phyloP scores from a whole-genome alignment of 2,888 invertebrate species.

The Panzeria rudis region DNA sequence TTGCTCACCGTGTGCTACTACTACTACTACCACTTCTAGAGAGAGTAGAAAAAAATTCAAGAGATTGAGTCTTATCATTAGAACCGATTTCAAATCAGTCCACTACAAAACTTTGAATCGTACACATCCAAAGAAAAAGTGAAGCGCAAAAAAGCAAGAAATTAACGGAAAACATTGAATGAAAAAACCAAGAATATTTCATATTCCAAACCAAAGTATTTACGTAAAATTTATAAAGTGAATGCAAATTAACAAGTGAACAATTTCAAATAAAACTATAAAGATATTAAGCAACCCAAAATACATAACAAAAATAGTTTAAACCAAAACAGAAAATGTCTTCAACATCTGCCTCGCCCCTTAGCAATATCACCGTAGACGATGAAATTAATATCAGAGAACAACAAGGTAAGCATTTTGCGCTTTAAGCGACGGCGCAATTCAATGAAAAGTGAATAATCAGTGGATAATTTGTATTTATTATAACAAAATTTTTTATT shows the following conservation, averaged over 20 bases:
- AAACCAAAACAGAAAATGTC: conserved; percentile 78
- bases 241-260: conserved; percentile 41
- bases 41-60: conserved; percentile 73
- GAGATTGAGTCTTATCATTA: conserved; percentile 79
- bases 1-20: conserved; percentile 65
- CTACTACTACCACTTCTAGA: conserved; percentile 72
- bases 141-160: conserved; percentile 44
- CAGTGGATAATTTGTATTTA: background rate
- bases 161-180: conserved; percentile 39
- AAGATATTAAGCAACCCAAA: conserved; percentile 33
- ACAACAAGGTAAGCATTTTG: conserved; percentile 83
- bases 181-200: conserved; percentile 7
- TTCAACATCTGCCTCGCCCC: conserved; percentile 83
- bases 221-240: conserved; percentile 63
- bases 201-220: conserved; percentile 8
- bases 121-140: conserved; percentile 75
- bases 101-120: conserved; percentile 79
- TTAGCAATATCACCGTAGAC: conserved; percentile 84
- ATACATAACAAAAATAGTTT: background rate
- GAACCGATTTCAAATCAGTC: conserved; percentile 78
- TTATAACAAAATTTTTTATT: background rate
- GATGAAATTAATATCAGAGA: conserved; percentile 83
- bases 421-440: conserved; percentile 69
- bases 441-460: background rate
- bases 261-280: conserved; percentile 55